These are phyloP conservation scores for Plectrocnemia conspersa DNA, from an alignment of 1,140 invertebrate species.

Conservation along the genomic window DNA sequence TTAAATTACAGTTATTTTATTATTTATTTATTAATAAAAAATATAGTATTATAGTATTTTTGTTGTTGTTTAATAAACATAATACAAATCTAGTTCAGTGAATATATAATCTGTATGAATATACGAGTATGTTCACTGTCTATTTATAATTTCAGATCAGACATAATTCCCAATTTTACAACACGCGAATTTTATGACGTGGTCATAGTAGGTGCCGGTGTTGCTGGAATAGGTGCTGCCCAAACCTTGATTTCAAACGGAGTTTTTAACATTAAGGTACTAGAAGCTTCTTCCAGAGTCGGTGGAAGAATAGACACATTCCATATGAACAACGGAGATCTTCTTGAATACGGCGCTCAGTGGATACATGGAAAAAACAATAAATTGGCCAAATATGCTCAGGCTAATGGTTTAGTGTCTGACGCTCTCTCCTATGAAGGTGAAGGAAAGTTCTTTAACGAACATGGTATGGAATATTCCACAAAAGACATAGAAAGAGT, in stretches of 20 bases:
- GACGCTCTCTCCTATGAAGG: constrained; percentile 50
- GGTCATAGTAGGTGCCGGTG: constrained; percentile 57
- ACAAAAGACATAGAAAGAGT: constrained; percentile 48
- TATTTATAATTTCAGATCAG: too few species aligned
- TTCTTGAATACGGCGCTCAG: constrained; percentile 67
- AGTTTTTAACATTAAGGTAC: constrained; percentile 50
- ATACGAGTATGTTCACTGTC: too few species aligned
- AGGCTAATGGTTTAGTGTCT: constrained; percentile 45
- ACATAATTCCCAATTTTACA: too few species aligned
- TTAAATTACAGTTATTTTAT: too few species aligned
- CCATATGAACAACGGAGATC: constrained; percentile 57
- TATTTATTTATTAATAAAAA: too few species aligned
- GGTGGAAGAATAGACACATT: constrained; percentile 63
- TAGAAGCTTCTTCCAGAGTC: constrained; percentile 62
- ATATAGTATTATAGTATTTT: too few species aligned
- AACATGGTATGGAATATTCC: constrained; percentile 50
- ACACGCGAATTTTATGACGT: constrained; percentile 33
- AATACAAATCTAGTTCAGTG: too few species aligned
- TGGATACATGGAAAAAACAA: constrained; percentile 69
- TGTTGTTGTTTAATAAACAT: too few species aligned
- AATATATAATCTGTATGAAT: too few species aligned
- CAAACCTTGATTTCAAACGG: constrained; percentile 51
- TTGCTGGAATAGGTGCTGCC: constrained; percentile 57
- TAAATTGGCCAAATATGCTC: constrained; percentile 50
- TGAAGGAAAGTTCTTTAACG: constrained; percentile 51